These are phyloP conservation scores for Otolemur garnettii DNA, from an alignment of 2,113 vertebrate genomes.

Conservation along the genomic window DNA sequence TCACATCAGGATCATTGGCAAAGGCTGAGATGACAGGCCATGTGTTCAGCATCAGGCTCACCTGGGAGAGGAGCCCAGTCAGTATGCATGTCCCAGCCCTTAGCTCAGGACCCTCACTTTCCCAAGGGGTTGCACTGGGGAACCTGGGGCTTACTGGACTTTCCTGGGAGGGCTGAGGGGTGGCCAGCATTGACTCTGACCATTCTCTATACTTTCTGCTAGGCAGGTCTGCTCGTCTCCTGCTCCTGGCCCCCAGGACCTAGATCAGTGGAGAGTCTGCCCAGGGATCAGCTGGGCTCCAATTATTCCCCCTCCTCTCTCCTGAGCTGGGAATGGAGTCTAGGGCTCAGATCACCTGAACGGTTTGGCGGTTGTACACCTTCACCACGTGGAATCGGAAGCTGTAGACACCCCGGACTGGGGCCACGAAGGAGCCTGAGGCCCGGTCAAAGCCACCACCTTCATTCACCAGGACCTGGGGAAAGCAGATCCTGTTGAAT, in stretches of 20 bases:
- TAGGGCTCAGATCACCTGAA: slow-evolving; percentile 87
- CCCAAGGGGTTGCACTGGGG: not conserved
- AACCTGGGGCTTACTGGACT: not conserved
- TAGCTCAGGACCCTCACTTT: not conserved
- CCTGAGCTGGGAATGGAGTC: not conserved
- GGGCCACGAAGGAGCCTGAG: slow-evolving; percentile 91
- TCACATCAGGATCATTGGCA: slow-evolving; percentile 93
- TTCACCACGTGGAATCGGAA: slow-evolving; percentile 95
- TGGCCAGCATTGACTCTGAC: not conserved
- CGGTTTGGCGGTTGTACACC: slow-evolving; percentile 94
- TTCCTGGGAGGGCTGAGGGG: not conserved
- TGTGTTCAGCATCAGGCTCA: slow-evolving; percentile 92
- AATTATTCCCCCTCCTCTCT: not conserved
- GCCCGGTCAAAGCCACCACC: slow-evolving; percentile 92
- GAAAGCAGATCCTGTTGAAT: slow-evolving; percentile 40
- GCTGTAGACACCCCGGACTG: slow-evolving; percentile 93
- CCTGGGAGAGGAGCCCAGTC: slow-evolving; percentile 84
- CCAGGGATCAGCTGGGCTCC: not conserved
- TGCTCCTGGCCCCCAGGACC: not conserved
- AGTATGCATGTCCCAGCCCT: not conserved
- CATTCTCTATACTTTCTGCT: not conserved
- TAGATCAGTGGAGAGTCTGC: not conserved
- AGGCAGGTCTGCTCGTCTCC: not conserved
- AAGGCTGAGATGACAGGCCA: slow-evolving; percentile 94
- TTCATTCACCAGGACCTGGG: slow-evolving; percentile 92